Percentiles rank a stretch among this genome's conserved stretches.
These are phyloP conservation scores for Macaca mulatta DNA, from an alignment of 2,113 vertebrate genomes.

Conservation along the genomic window DNA sequence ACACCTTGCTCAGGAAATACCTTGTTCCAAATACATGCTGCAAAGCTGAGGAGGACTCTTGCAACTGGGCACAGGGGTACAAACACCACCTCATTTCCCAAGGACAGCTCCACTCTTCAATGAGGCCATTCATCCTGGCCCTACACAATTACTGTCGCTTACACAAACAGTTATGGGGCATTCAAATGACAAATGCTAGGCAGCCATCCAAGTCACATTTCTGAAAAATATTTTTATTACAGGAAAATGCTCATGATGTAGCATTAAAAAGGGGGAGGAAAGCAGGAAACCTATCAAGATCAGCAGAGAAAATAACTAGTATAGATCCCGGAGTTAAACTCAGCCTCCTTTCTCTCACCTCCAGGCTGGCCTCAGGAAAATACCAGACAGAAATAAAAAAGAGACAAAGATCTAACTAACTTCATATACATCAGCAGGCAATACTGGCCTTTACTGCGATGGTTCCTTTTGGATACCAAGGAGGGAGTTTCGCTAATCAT, in stretches of 20 bases:
- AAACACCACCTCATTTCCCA: not conserved
- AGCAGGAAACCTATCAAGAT: constrained; percentile 57
- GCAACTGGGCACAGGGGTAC: too few species aligned
- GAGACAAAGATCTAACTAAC: not conserved
- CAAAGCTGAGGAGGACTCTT: not conserved
- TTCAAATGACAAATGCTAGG: constrained; percentile 23
- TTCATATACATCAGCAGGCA: not conserved
- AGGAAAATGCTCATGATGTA: constrained; percentile 61
- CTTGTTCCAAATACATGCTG: not conserved
- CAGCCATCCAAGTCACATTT: constrained; percentile 45
- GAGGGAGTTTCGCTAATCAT: not conserved
- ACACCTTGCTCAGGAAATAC: not conserved
- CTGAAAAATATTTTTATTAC: constrained; percentile 68
- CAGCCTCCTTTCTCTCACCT: not conserved
- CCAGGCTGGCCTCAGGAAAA: not conserved
- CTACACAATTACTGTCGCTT: not conserved
- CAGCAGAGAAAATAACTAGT: not conserved
- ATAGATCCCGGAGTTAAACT: not conserved
- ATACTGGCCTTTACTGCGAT: accelerated
- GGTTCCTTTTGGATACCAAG: not conserved
- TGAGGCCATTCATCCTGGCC: not conserved
- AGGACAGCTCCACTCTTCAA: not conserved
- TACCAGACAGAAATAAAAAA: not conserved
- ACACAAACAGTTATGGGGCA: constrained; percentile 51
- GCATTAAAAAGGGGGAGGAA: not conserved